Percentiles rank a stretch among this genome's conserved stretches.
phyloP scores from a whole-genome alignment of 1,140 invertebrate genomes.

The Ectropis grisescens region DNA sequence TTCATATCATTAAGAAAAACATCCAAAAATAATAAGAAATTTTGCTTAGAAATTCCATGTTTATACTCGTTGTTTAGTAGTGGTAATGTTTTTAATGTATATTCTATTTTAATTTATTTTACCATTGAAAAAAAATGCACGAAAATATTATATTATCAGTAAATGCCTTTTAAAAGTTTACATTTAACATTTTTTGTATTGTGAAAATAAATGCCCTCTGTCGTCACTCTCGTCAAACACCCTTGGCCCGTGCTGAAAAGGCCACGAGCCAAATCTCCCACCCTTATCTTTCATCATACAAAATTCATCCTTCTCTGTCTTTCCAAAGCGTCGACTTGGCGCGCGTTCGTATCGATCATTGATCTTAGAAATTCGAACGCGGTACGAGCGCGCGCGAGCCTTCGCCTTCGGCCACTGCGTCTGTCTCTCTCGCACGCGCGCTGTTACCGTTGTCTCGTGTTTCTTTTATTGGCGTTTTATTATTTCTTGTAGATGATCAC shows the following conservation, averaged over 20 bases:
- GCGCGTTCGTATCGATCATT: slow-evolving; percentile 63
- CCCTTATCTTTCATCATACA: slow-evolving; percentile 29
- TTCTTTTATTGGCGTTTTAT: slow-evolving; percentile 70
- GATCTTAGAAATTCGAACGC: slow-evolving; percentile 66
- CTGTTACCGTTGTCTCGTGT: slow-evolving; percentile 55
- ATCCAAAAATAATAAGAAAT: no score
- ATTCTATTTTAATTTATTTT: no score
- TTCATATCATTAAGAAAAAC: no score
- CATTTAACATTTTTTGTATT: no score
- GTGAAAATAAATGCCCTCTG: no score
- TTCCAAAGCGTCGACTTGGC: slow-evolving; percentile 19
- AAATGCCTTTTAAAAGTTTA: no score
- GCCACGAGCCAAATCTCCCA: slow-evolving; percentile 56
- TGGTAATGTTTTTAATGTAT: no score
- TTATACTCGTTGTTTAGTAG: no score
- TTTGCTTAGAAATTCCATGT: no score
- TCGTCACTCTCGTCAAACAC: slow-evolving; percentile 16
- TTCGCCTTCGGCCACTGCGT: slow-evolving; percentile 27
- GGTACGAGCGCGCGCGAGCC: slow-evolving; percentile 57
- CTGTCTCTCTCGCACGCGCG: slow-evolving; percentile 36
- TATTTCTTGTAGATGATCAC: slow-evolving; percentile 70
- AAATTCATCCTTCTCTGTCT: slow-evolving; percentile 27
- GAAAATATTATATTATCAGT: no score
- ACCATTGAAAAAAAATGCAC: no score
- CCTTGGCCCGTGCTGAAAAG: slow-evolving; percentile 18